Evolutionary conservation across 1,140 invertebrate genomes (phyloP), one percentile per base, ranked within the genome.

Genomic region (Mesaphorura yosii): DNA sequence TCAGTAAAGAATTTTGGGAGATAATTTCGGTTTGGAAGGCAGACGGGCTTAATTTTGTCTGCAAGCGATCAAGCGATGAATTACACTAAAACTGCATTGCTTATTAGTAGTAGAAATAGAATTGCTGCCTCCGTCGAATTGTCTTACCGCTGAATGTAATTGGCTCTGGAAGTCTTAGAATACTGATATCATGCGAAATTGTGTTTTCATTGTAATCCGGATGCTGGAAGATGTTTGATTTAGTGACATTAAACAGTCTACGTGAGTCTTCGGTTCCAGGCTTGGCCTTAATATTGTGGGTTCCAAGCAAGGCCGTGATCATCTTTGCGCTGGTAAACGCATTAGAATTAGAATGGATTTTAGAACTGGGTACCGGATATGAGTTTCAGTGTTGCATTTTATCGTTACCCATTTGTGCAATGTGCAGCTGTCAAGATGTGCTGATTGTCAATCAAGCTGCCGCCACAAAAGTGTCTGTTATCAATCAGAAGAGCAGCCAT

Each of bases 401-500:
- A 7, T 41, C 10, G 15, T 7, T 54, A 58, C 56, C 42, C 45
- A 37, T 63, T 58, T 1, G 60, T 63, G 25, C 60, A 63, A 55
- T 63, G 60, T 1, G 60, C 61, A 44, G 59, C 59, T 4, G 31
- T 57, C 19, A 57, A 17, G 2, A 59, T 38, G 12, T 59, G 50
- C 19, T 53, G 48, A 34, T 54, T 29, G 22, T 54, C 49, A 23
- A 62, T 62, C 3, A 62, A 25, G 4, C 23, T 34, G 26, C 23
- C 58, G 0, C 62, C 62, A 41, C 62, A 64, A 29, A 64, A 60
- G 17, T 51, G 47, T 42, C 44, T 47, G 2, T 50, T 53, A 29
- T 64, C 59, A 55, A 64, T 64, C 15, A 61, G 23, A 12, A 64
- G 27, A 22, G 59, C 58, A 12, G 44, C 62, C 62, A 64, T 64